Conservation (phyloP, 2,113 vertebrate species). For the Paedocypris sp. region DNA sequence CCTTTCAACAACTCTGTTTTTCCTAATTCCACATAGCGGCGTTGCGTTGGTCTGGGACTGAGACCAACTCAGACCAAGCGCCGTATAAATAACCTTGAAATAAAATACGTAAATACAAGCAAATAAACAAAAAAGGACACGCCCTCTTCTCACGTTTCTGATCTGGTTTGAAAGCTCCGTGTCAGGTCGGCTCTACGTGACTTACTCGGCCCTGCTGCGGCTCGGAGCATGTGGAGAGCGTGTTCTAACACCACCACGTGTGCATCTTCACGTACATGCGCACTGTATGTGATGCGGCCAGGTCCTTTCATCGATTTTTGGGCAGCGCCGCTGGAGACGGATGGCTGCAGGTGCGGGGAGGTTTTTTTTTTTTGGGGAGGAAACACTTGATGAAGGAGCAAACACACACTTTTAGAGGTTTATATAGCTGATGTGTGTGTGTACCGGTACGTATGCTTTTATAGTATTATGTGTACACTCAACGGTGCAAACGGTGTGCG, state of each 20-base stretch:
- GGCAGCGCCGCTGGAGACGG: not conserved
- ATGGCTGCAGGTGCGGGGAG: not conserved
- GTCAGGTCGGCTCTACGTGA: slow-evolving; percentile 37
- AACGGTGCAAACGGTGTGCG: too few relatives aligned
- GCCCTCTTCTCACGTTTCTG: slow-evolving; percentile 28
- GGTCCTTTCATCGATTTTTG: slow-evolving; percentile 7
- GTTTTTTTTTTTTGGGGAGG: not conserved
- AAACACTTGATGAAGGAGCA: too few relatives aligned
- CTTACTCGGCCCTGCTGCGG: slow-evolving; percentile 31
- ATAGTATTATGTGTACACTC: too few relatives aligned
- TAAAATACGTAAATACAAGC: too few relatives aligned
- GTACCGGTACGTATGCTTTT: too few relatives aligned
- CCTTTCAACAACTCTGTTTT: too few relatives aligned
- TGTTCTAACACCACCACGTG: slow-evolving; percentile 2
- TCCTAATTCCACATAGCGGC: too few relatives aligned
- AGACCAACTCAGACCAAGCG: too few relatives aligned
- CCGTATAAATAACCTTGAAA: too few relatives aligned
- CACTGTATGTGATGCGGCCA: not conserved
- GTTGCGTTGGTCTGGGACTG: too few relatives aligned
- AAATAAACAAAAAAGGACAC: not conserved
- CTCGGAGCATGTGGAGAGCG: slow-evolving; percentile 23
- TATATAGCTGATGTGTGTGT: too few relatives aligned
- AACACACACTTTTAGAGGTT: too few relatives aligned
- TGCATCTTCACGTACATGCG: not conserved
- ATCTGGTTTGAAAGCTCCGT: slow-evolving; percentile 32